These are phyloP conservation scores for Dendrocincla tyrannina DNA, from an alignment of 2,797 vertebrate genomes.

Conservation along the genomic window DNA sequence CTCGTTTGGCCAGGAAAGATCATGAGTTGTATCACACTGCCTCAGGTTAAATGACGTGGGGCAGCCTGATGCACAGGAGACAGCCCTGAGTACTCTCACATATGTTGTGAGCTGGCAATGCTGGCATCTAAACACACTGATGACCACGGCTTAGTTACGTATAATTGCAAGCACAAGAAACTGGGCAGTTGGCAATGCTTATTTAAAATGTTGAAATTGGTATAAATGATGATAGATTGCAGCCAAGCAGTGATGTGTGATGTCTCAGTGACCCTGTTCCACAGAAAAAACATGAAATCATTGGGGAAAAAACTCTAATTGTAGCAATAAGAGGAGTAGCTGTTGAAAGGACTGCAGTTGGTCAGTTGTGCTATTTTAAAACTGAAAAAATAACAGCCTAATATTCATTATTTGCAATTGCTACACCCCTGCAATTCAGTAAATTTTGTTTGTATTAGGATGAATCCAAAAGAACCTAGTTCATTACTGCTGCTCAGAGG, in stretches of 20 bases:
- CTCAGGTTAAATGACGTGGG: not conserved
- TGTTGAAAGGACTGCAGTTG: not conserved
- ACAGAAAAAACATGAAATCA: not conserved
- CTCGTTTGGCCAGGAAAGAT: not conserved
- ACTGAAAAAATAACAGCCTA: not conserved
- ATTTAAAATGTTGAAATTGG: not conserved
- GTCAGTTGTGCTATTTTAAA: not conserved
- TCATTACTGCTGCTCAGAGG: not conserved
- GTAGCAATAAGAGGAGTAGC: not conserved
- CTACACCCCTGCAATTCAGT: not conserved
- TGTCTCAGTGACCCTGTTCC: not conserved
- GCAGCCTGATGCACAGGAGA: not conserved
- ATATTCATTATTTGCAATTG: not conserved
- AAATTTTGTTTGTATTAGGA: not conserved
- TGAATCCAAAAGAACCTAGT: not conserved
- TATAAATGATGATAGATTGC: not conserved
- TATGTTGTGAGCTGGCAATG: not conserved
- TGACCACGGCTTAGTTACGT: not conserved
- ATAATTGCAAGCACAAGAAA: not conserved
- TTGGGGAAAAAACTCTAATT: not conserved
- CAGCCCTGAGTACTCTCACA: not conserved
- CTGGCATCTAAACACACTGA: not conserved
- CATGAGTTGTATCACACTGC: accelerated
- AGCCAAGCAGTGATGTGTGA: not conserved
- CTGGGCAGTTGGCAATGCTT: slow-evolving; percentile 9